Evolutionary conservation across 2,888 invertebrate species (phyloP).

Genomic region (Xylocampa areola): DNA sequence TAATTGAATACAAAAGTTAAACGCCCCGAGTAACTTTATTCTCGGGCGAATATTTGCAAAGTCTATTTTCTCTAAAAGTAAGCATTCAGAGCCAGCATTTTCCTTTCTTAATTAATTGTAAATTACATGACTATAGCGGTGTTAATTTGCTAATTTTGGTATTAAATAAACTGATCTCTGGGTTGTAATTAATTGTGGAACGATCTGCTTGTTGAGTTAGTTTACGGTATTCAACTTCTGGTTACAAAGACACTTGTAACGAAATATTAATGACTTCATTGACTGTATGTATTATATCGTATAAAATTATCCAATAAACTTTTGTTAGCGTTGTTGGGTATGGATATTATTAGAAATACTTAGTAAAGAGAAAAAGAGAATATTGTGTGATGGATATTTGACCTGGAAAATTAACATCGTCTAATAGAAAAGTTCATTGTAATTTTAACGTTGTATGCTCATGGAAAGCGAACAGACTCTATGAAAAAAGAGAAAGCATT

Average conservation of each 20-base stretch:
- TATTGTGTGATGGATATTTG: too few relatives aligned
- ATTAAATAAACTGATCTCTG: slow-evolving; percentile 64
- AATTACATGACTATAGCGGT: slow-evolving; percentile 86
- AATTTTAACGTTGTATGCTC: too few relatives aligned
- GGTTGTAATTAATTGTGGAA: slow-evolving; percentile 48
- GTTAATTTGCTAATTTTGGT: slow-evolving; percentile 83
- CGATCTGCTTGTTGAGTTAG: slow-evolving; percentile 34
- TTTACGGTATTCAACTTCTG: slow-evolving; percentile 35
- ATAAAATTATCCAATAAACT: too few relatives aligned
- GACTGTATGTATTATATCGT: neutral
- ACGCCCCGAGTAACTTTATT: slow-evolving; percentile 82
- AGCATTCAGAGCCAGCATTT: slow-evolving; percentile 83
- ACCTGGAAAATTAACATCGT: too few relatives aligned
- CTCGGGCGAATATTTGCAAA: slow-evolving; percentile 82
- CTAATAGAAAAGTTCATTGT: too few relatives aligned
- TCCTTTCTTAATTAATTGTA: slow-evolving; percentile 88
- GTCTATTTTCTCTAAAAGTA: slow-evolving; percentile 85
- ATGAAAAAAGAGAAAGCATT: too few relatives aligned
- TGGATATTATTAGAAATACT: too few relatives aligned
- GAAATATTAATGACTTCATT: neutral
- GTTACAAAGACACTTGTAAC: slow-evolving; percentile 13
- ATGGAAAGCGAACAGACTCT: too few relatives aligned
- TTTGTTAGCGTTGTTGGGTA: too few relatives aligned
- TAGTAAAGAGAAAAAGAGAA: too few relatives aligned
- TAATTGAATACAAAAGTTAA: slow-evolving; percentile 88